Conservation (phyloP, 2,797 vertebrate species). For the Pelobates cultripes region DNA sequence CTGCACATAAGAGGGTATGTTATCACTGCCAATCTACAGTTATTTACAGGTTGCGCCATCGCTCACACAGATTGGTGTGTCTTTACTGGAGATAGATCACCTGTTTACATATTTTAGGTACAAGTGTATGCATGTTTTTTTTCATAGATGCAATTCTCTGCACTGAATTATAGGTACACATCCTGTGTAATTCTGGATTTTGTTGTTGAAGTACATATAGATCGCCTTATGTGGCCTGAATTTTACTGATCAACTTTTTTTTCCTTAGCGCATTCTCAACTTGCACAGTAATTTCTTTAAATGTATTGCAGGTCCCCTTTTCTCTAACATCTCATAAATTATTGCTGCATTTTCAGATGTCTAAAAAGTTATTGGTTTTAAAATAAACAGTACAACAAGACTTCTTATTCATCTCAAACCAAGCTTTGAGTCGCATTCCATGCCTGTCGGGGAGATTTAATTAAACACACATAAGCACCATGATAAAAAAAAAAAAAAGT, state of each 20-base stretch:
- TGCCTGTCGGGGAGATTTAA: slow-evolving; percentile 14
- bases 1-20: no score
- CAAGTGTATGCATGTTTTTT: background rate
- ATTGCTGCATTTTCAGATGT: background rate
- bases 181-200: background rate
- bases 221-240: no score
- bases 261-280: no score
- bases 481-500: background rate
- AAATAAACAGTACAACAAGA: background rate
- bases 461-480: slow-evolving; percentile 7
- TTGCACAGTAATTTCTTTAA: no score
- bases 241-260: no score
- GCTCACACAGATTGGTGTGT: background rate
- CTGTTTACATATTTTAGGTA: slow-evolving; percentile 32
- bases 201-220: no score
- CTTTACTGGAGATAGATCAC: background rate
- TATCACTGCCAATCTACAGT: no score
- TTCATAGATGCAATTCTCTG: background rate
- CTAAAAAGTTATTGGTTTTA: background rate
- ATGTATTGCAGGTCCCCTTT: no score
- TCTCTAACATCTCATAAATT: background rate
- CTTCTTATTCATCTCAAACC: slow-evolving; percentile 30
- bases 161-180: slow-evolving; percentile 10
- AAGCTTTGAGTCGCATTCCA: slow-evolving; percentile 5
- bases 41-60: no score